Evolutionary conservation across 1,140 invertebrate genomes (phyloP).

Genomic region (Zaprionus inermis): DNA sequence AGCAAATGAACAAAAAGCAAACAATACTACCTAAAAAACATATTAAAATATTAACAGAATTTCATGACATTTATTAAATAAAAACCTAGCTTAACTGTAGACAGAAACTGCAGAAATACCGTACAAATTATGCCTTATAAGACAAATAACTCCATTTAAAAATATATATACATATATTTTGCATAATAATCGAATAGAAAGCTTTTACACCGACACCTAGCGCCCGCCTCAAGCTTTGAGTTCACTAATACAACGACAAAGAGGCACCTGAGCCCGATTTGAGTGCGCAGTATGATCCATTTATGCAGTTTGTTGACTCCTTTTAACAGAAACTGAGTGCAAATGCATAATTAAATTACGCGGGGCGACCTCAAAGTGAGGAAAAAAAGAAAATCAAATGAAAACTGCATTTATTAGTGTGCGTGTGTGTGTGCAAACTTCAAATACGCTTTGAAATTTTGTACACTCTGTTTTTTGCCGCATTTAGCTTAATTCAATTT

Average conservation of each 20-base stretch:
- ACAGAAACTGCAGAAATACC: no score
- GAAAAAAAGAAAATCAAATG: slow-evolving; percentile 3
- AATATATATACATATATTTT: neutral
- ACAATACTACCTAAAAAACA: no score
- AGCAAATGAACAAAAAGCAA: no score
- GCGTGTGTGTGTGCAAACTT: slow-evolving; percentile 9
- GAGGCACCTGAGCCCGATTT: neutral
- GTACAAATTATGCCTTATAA: neutral
- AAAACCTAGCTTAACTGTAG: no score
- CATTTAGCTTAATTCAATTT: slow-evolving; percentile 56
- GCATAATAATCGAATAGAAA: neutral
- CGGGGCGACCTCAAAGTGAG: slow-evolving; percentile 11
- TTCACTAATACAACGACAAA: neutral
- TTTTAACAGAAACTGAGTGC: slow-evolving; percentile 22
- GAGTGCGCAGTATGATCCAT: slow-evolving; percentile 9
- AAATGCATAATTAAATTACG: slow-evolving; percentile 45
- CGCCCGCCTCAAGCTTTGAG: neutral
- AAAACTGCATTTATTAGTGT: neutral
- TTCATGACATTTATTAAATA: no score
- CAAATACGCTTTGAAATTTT: slow-evolving; percentile 38
- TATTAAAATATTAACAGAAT: no score
- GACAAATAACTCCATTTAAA: neutral
- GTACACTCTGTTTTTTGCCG: slow-evolving; percentile 24
- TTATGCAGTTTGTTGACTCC: slow-evolving; percentile 36
- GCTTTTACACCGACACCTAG: neutral